phyloP scores from a whole-genome alignment of 2,888 invertebrate genomes.

The Deilephila porcellus region DNA sequence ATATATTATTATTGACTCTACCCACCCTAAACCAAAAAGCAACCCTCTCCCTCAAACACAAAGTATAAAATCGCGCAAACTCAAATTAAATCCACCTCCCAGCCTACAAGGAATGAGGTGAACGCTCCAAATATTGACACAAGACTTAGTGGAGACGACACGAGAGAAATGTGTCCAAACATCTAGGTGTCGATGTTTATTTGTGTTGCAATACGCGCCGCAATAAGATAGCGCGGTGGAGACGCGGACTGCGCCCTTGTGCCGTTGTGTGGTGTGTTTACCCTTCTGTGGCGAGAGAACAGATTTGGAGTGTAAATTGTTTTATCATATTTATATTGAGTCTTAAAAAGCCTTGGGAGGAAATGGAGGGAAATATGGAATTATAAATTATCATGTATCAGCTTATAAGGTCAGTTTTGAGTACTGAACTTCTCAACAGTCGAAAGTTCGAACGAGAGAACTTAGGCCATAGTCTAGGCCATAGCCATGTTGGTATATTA shows the following conservation, averaged over 20 bases:
- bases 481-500: too few relatives aligned
- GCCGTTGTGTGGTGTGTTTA: slow-evolving; percentile 31
- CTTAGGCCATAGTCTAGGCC: too few relatives aligned
- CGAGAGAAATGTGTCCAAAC: slow-evolving; percentile 75
- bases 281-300: slow-evolving; percentile 28
- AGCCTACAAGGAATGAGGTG: slow-evolving; percentile 64
- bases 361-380: background rate
- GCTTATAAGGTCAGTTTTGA: too few relatives aligned
- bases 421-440: too few relatives aligned
- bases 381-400: too few relatives aligned
- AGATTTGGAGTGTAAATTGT: slow-evolving; percentile 23
- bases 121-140: slow-evolving; percentile 74
- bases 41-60: slow-evolving; percentile 33
- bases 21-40: background rate
- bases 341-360: background rate
- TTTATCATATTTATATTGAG: slow-evolving; percentile 25
- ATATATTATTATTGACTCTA: slow-evolving; percentile 39
- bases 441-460: too few relatives aligned
- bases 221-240: slow-evolving; percentile 55
- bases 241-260: slow-evolving; percentile 40
- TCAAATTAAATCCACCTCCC: slow-evolving; percentile 26
- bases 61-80: slow-evolving; percentile 31
- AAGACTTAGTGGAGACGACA: slow-evolving; percentile 72
- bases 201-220: slow-evolving; percentile 72
- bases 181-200: slow-evolving; percentile 74